A percentile compares a stretch with the other conserved stretches of the same genome.
Conservation (phyloP, 2,113 vertebrate genomes). For the Rhagologus leucostigma region DNA sequence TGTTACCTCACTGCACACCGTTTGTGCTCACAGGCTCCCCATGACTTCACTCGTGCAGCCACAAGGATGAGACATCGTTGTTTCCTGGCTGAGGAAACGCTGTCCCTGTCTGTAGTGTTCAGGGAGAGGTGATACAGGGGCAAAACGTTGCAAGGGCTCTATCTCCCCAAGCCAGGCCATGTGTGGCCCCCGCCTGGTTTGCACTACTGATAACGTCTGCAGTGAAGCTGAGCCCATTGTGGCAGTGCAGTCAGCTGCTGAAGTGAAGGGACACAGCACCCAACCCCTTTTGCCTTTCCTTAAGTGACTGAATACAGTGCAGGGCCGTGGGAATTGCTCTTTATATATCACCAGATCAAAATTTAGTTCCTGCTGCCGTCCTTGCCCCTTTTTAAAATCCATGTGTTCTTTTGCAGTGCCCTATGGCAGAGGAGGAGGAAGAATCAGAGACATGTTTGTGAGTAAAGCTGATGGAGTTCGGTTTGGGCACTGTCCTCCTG, state of each 20-base stretch:
- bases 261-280: neutral
- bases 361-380: neutral
- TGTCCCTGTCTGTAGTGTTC: accelerated
- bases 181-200: neutral
- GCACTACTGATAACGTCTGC: accelerated
- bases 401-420: neutral
- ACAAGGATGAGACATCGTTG: neutral
- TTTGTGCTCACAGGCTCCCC: neutral
- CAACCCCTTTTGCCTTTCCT: neutral
- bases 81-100: neutral
- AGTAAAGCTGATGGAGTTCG: neutral
- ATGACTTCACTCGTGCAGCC: neutral
- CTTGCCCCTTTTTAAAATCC: neutral
- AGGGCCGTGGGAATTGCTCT: neutral
- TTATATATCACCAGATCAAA: neutral
- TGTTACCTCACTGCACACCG: neutral
- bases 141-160: neutral
- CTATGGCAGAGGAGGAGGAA: neutral
- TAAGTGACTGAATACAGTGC: no score
- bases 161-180: neutral
- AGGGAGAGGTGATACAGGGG: neutral
- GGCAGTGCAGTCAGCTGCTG: neutral
- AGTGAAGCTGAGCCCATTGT: accelerated
- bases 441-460: neutral
- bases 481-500: neutral